Percentiles rank a stretch among this genome's conserved stretches.
Conservation (phyloP, 2,113 vertebrate species). For the Pelvicachromis taeniatus region DNA sequence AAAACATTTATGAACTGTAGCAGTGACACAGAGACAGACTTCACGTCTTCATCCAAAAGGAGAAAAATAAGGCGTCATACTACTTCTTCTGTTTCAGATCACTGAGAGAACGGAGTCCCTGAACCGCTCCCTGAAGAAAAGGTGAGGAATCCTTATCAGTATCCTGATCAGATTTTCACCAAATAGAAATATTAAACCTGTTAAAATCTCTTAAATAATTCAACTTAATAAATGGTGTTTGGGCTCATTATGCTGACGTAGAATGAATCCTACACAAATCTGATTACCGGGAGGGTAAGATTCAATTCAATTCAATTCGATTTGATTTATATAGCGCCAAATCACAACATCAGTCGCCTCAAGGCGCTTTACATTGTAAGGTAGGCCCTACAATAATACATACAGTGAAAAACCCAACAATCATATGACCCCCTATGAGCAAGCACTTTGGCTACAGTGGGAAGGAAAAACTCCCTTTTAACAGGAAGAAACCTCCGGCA, state of each 20-base stretch:
- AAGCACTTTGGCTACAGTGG: too few relatives aligned
- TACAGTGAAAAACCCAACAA: too few relatives aligned
- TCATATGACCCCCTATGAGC: too few relatives aligned
- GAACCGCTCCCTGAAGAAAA: conserved; percentile 84
- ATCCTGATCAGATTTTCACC: neutral
- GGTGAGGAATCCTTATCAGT: conserved; percentile 63
- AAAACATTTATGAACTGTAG: neutral
- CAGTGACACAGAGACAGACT: neutral
- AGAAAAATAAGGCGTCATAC: neutral
- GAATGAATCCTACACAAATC: neutral
- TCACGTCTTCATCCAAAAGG: neutral
- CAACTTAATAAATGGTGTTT: neutral
- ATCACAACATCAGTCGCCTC: too few relatives aligned
- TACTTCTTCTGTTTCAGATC: conserved; percentile 71
- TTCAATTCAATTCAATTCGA: too few relatives aligned
- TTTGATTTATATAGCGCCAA: too few relatives aligned
- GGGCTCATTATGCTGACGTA: neutral
- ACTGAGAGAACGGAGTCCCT: conserved; percentile 82
- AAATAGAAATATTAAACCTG: too few relatives aligned
- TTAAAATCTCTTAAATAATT: neutral
- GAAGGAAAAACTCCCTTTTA: too few relatives aligned
- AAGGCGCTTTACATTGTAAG: too few relatives aligned
- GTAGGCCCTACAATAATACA: too few relatives aligned
- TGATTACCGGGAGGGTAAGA: neutral
- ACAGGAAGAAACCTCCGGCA: too few relatives aligned